Conservation (phyloP, 2,113 vertebrate species). For the Rhinoderma darwinii region DNA sequence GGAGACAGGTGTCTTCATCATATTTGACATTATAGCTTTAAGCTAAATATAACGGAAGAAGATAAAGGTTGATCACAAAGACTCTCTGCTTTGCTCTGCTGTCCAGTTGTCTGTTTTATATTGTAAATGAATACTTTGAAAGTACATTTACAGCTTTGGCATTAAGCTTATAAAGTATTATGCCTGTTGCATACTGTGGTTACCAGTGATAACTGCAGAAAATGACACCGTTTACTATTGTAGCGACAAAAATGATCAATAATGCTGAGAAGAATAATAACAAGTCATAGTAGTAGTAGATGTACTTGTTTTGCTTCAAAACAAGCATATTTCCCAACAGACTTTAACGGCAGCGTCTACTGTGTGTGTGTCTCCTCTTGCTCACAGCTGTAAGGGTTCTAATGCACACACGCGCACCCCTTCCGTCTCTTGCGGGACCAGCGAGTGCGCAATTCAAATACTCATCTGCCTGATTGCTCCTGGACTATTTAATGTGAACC, state of each 20-base stretch:
- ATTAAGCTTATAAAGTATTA: background rate
- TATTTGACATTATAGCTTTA: slow-evolving; percentile 56
- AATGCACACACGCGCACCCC: too few species aligned
- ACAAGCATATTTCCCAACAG: background rate
- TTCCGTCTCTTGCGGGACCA: too few species aligned
- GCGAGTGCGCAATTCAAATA: too few species aligned
- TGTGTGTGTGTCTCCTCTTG: too few species aligned
- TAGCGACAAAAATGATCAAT: background rate
- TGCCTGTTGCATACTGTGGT: background rate
- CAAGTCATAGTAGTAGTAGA: background rate
- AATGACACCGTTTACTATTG: background rate
- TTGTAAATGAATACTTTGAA: slow-evolving; percentile 44
- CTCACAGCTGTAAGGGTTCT: too few species aligned
- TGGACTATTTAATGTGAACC: too few species aligned
- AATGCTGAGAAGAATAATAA: background rate
- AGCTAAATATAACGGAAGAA: slow-evolving; percentile 52
- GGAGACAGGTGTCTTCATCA: slow-evolving; percentile 60
- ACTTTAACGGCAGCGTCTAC: too few species aligned
- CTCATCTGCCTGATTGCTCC: too few species aligned
- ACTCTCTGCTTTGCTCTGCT: slow-evolving; percentile 43
- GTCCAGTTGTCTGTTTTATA: slow-evolving; percentile 42
- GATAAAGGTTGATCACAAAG: slow-evolving; percentile 56
- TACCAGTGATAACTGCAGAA: background rate
- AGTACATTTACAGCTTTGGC: background rate
- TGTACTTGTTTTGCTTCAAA: background rate